Conservation (phyloP, 2,888 invertebrate species). For the Microctonus brassicae region DNA sequence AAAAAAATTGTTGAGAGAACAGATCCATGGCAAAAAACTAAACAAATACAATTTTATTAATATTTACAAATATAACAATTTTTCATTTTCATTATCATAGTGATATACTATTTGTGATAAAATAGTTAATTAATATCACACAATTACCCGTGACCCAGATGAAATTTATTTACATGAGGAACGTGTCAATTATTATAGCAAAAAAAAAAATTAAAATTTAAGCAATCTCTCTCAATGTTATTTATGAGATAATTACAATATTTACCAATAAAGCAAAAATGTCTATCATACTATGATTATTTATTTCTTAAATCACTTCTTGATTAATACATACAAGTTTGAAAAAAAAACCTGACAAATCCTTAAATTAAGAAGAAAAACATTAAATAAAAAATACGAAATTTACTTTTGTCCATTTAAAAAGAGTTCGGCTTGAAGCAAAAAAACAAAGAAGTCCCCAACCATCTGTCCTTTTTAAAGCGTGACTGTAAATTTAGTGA, state of each 20-base stretch:
- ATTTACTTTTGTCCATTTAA: slow-evolving; percentile 3
- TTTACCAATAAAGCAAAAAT: not conserved
- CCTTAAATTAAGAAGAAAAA: too few species aligned
- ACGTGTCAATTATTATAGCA: not conserved
- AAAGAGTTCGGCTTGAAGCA: slow-evolving; percentile 1
- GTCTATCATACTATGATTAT: not conserved
- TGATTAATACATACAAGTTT: not conserved
- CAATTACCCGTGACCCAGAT: not conserved
- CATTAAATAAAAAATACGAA: slow-evolving; percentile 2
- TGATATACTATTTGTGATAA: not conserved
- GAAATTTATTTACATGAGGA: not conserved
- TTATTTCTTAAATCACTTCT: not conserved
- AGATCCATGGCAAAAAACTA: slow-evolving; percentile 36
- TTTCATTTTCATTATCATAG: not conserved
- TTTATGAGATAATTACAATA: too few species aligned
- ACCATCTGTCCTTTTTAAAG: slow-evolving; percentile 36
- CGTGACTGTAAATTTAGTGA: slow-evolving; percentile 29
- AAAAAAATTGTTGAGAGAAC: slow-evolving; percentile 37
- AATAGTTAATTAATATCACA: not conserved
- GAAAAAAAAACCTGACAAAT: too few species aligned
- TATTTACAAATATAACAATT: not conserved
- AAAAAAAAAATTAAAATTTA: not conserved
- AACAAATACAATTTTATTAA: not conserved
- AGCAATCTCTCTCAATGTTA: not conserved
- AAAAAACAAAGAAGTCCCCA: slow-evolving; percentile 17